Base-by-base conservation (phyloP, 2,888 invertebrate species). In the Microctonus aethiopoides region DNA sequence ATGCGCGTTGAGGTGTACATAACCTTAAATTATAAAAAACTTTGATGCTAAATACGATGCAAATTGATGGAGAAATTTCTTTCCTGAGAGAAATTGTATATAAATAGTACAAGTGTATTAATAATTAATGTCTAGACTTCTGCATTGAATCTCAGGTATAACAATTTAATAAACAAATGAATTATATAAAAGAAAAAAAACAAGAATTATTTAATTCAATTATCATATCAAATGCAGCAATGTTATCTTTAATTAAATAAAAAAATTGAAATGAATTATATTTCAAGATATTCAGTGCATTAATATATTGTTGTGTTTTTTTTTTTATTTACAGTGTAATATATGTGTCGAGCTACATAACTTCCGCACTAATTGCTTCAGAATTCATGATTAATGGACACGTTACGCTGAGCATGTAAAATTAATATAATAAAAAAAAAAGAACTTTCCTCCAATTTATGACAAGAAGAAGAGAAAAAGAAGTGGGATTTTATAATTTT, bases 341-440 rank as follows among this genome's bases (percentile, higher is more conserved):
- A 65, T 56, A 65, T 56, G 16, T 63, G 34, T 20, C 20, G 46
- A 36, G 22, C 41, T 57, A 36, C 46, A 62, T 57, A 68, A 57
- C 56, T 56, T 68, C 56, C 68, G 51, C 69, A 46, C 69, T 64
- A 59, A 69, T 64, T 69, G 69, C 59, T 69, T 52, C 59, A 62
- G 64, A 32, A 34, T 34, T 51, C 52, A 46, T 54, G 59, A 59
- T 69, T 69, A 51, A 59, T 64, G 39, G 64, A 51, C 52, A 32
- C 11, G 39, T 24, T 24, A 46, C 20, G 16, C 16, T 46, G 5
- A 6, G 46, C 16, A 46, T 46, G 5, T 16, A 6, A 46, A 6
- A 46, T 20, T 1, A 2, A 16, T n/a, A n/a, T 6, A 46, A 46
- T n/a, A 7, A 56, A n/a, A 16, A 26, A 32, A 16, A 16, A 62